phyloP scores from a whole-genome alignment of 2,888 invertebrate species.

The Galeruca laticollis region DNA sequence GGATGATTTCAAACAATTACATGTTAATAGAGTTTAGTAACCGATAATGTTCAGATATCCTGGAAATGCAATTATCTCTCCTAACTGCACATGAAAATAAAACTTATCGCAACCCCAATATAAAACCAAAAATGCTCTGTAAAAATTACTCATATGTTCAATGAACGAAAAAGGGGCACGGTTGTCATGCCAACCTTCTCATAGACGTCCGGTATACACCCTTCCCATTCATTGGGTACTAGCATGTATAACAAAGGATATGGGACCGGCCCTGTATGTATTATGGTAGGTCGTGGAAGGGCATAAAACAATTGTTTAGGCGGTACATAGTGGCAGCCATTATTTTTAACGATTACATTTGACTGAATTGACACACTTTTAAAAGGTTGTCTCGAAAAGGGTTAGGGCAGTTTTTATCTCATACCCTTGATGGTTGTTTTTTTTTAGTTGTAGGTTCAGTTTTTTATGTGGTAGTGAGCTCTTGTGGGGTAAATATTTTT shows the following conservation, averaged over 20 bases:
- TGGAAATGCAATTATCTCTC: not conserved
- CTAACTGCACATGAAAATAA: not conserved
- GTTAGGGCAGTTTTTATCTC: conserved; percentile 37
- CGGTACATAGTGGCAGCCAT: conserved; percentile 57
- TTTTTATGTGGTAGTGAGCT: conserved; percentile 37
- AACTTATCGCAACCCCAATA: conserved; percentile 1
- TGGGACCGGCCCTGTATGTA: conserved; percentile 56
- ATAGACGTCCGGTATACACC: conserved; percentile 61
- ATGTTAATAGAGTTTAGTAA: too few relatives aligned
- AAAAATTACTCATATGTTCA: conserved; percentile 19
- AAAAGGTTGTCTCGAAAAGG: conserved; percentile 38
- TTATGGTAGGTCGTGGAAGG: conserved; percentile 52
- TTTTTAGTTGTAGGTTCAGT: conserved; percentile 26
- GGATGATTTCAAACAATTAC: too few relatives aligned
- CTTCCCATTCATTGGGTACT: conserved; percentile 59
- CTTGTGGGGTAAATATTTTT: conserved; percentile 33
- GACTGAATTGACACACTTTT: conserved; percentile 38
- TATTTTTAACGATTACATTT: conserved; percentile 38
- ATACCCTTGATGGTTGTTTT: conserved; percentile 29
- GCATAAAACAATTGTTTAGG: conserved; percentile 60
- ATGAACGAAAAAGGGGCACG: conserved; percentile 52
- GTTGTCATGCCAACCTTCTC: conserved; percentile 57
- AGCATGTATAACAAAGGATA: conserved; percentile 53
- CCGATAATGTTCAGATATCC: too few relatives aligned
- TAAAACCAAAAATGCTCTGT: conserved; percentile 10